These are phyloP conservation scores for Ostrea edulis DNA, from an alignment of 1,140 invertebrate genomes.

Conservation along the genomic window DNA sequence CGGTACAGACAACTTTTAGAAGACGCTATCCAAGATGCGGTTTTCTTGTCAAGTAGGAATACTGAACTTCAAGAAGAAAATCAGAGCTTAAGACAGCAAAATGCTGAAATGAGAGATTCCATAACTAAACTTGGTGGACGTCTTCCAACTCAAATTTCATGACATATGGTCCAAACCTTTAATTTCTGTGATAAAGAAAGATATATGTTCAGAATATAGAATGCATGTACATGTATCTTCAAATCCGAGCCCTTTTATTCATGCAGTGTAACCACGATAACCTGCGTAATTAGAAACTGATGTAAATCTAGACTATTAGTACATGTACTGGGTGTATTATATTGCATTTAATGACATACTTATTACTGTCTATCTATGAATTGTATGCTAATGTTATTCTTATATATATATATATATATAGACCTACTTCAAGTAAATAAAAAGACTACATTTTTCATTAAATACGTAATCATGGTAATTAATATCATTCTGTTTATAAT, in stretches of 20 bases:
- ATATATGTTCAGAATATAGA: neutral
- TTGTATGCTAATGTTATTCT: no score
- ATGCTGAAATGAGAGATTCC: constrained; percentile 72
- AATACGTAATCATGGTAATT: no score
- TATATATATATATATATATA: no score
- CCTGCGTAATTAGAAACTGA: no score
- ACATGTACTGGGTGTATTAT: no score
- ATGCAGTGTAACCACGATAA: neutral
- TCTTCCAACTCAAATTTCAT: constrained; percentile 55
- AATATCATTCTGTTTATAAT: no score
- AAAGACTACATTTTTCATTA: no score
- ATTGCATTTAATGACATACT: no score
- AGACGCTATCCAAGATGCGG: constrained; percentile 75
- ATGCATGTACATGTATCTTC: neutral
- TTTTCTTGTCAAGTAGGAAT: constrained; percentile 74
- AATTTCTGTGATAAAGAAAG: neutral
- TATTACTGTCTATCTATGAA: no score
- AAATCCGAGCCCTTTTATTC: neutral
- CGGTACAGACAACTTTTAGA: constrained; percentile 73
- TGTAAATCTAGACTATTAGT: no score
- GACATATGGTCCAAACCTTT: neutral
- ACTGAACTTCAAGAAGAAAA: constrained; percentile 72
- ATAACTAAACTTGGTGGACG: constrained; percentile 71
- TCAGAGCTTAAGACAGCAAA: constrained; percentile 65
- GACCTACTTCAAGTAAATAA: no score